Conservation (phyloP, 2,113 vertebrate genomes). For the Rhinoptilus africanus region DNA sequence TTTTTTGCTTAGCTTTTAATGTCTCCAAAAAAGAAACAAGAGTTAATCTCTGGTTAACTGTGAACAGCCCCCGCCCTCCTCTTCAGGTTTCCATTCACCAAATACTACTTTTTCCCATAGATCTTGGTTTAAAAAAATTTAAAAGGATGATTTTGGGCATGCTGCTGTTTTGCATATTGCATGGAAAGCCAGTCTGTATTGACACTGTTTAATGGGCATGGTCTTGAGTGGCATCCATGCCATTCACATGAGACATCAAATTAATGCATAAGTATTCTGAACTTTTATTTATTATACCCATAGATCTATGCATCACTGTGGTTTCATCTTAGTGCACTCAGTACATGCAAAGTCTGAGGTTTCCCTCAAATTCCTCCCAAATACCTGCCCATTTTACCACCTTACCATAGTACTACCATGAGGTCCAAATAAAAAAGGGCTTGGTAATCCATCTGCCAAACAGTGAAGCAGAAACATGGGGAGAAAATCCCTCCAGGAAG, state of each 20-base stretch:
- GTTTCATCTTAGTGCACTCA: neutral
- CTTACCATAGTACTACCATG: neutral
- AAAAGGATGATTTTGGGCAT: neutral
- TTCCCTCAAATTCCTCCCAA: neutral
- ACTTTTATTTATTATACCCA: neutral
- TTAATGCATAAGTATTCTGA: neutral
- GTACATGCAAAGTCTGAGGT: neutral
- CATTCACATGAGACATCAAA: neutral
- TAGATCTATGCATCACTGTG: neutral
- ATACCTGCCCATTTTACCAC: neutral
- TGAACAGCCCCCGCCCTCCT: neutral
- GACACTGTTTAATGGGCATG: neutral
- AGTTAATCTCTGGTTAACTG: neutral
- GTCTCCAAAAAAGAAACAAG: neutral
- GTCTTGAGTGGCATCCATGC: neutral
- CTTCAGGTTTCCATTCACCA: neutral
- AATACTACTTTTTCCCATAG: neutral
- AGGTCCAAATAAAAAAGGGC: neutral
- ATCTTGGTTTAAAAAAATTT: too few species aligned
- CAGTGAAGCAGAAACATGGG: neutral
- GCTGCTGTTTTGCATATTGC: neutral
- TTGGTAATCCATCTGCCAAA: neutral
- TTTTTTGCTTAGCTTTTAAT: neutral
- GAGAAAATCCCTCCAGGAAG: neutral
- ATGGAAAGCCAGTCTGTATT: neutral